Evolutionary conservation across 2,888 invertebrate genomes (phyloP), one percentile per base, ranked within the genome.

Genomic region (Amphimallon solstitiale): DNA sequence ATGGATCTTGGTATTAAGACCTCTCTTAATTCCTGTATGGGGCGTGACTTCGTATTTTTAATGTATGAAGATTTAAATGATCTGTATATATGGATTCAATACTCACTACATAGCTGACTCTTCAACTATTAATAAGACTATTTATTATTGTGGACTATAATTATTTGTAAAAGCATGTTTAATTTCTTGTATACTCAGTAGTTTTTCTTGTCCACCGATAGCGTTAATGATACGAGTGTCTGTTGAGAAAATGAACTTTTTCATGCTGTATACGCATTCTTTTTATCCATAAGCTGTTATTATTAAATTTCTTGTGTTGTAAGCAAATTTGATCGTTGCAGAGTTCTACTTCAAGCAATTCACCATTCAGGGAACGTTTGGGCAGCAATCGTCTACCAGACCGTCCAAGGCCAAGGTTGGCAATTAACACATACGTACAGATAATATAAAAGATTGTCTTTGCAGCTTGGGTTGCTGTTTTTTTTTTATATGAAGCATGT

Each of bases 301-400:
- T 6, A 9, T 21, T 23, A 37, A n/a, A 37, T 52, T 2, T 52
- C 10, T n/a, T 52, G 6, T 9, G 4, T 43, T 37, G 14, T 15
- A 40, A 56, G 40, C 12, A 29, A 21, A 40, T 43, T 49, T 49
- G 38, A 62, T 49, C 34, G n/a, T 85, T 86, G 72, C 86, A 87
- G 88, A 86, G 85, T 76, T 85, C 84, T 76, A 82, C 84, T 75
- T 85, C 85, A 65, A 85, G 86, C 69, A 92, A 89, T 84, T 94
- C 93, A 75, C 93, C 94, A 76, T 94, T 94, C 86, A 88, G 95
- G 80, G 95, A 95, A 84, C 89, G 95, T 71, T 87, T 94, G 72
- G 94, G 94, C 81, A 94, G 94, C 85, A 94, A 93, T 81, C 89
- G 94, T 68, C 86, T 94, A 77, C 90, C 92, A 73, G 94, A 95